Conservation (phyloP, 1,140 invertebrate species). For the Rhyzopertha dominica region DNA sequence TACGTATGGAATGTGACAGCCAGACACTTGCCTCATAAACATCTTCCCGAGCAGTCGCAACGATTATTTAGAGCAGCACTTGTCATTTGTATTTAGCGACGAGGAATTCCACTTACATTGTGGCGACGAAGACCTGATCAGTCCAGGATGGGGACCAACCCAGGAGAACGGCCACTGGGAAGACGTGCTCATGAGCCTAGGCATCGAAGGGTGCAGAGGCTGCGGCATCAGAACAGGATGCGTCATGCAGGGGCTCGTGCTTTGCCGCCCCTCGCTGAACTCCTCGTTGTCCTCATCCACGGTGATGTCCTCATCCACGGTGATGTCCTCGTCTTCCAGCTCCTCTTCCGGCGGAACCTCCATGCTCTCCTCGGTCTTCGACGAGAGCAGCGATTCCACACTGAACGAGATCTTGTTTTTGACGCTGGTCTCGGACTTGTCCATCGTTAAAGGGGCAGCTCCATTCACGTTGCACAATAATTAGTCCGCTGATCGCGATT, state of each 20-base stretch:
- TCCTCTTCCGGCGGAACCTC: conserved; percentile 27
- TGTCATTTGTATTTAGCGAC: too few relatives aligned
- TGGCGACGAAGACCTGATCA: conserved; percentile 37
- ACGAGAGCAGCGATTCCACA: conserved; percentile 41
- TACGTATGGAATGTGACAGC: too few relatives aligned
- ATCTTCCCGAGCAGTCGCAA: too few relatives aligned
- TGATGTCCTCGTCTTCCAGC: conserved; percentile 41
- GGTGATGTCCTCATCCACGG: conserved; percentile 37
- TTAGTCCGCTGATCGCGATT: conserved; percentile 9
- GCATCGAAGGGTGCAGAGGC: conserved; percentile 42
- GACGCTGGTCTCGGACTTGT: conserved; percentile 40
- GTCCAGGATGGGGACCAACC: conserved; percentile 27
- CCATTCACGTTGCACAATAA: conserved; percentile 7
- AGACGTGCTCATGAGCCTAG: conserved; percentile 31
- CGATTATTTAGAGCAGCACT: too few relatives aligned
- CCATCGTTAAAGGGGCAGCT: conserved; percentile 36
- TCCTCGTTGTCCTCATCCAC: too few relatives aligned
- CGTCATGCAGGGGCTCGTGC: conserved; percentile 37
- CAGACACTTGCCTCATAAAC: too few relatives aligned
- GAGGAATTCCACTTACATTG: conserved; percentile 37
- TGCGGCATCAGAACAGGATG: conserved; percentile 41
- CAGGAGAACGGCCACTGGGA: conserved; percentile 40
- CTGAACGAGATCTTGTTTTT: conserved; percentile 45
- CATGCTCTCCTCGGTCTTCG: conserved; percentile 18
- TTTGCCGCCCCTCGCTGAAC: conserved; percentile 40